Conservation (phyloP, 2,113 vertebrate genomes). For the Bambusicola thoracicus region DNA sequence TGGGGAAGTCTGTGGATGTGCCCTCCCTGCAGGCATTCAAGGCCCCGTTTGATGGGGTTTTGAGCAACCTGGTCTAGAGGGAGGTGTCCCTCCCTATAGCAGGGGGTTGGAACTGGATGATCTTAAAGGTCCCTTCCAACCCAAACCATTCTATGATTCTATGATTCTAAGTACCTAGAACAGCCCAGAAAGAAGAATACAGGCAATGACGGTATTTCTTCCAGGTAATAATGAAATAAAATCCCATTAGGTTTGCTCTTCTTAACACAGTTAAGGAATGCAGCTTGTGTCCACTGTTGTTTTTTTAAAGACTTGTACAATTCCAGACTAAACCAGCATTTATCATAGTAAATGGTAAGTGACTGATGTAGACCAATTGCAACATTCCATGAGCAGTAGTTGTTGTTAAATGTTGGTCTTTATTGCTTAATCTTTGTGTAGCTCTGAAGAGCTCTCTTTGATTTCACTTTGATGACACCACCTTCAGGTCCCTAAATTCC, state of each 20-base stretch:
- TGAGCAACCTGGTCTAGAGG: too few species aligned
- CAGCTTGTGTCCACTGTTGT: background rate
- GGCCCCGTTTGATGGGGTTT: too few species aligned
- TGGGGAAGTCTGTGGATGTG: too few species aligned
- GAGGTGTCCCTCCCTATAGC: too few species aligned
- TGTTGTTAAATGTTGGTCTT: background rate
- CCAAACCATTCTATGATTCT: too few species aligned
- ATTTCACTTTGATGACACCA: background rate
- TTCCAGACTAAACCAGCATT: background rate
- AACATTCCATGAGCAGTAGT: background rate
- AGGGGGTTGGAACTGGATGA: too few species aligned
- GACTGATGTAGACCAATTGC: background rate
- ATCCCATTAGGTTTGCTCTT: background rate
- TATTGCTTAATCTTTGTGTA: background rate
- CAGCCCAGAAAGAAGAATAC: background rate
- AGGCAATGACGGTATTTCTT: background rate
- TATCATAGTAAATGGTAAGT: background rate
- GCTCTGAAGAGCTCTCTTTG: background rate
- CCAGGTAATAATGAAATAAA: background rate
- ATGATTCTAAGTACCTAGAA: background rate
- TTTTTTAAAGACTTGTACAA: background rate
- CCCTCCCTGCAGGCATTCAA: too few species aligned
- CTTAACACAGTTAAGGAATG: background rate
- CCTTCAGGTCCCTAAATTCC: background rate
- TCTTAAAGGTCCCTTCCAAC: too few species aligned